Percentiles rank a stretch among this genome's conserved stretches.
Evolutionary conservation across 2,113 vertebrate species (phyloP).

Genomic region (Murina feae): DNA sequence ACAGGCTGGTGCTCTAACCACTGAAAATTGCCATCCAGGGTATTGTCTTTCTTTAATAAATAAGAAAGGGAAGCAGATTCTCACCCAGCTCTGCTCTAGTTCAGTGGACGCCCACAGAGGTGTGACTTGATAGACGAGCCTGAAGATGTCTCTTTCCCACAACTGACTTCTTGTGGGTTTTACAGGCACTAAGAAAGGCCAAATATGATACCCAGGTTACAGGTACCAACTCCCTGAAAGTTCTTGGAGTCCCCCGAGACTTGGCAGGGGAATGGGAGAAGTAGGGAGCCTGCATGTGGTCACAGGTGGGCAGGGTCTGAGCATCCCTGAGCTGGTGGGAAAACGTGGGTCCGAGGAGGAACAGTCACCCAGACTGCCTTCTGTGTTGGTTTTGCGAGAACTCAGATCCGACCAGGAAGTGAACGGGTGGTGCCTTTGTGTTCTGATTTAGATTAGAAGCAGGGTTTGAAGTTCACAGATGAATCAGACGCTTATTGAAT

Average conservation of each 20-base stretch:
- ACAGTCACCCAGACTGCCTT: background rate
- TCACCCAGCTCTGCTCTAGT: background rate
- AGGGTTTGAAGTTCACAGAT: conserved; percentile 17
- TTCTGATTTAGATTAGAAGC: conserved; percentile 48
- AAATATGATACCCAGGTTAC: background rate
- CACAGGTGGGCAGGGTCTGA: background rate
- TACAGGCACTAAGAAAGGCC: background rate
- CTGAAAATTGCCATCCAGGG: too few species aligned
- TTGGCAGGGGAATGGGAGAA: background rate
- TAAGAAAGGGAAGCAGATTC: background rate
- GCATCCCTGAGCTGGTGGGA: background rate
- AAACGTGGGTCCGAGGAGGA: background rate
- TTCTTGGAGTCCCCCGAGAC: background rate
- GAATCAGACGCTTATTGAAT: conserved; percentile 26
- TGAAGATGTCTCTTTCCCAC: background rate
- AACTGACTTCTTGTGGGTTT: background rate
- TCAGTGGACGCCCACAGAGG: background rate
- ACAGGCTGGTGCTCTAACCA: too few species aligned
- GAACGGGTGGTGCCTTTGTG: background rate
- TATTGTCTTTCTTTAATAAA: background rate
- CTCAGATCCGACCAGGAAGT: background rate
- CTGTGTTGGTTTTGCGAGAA: background rate
- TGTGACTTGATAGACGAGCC: background rate
- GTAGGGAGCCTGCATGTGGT: background rate
- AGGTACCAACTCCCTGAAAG: background rate